Conservation (phyloP, 2,888 invertebrate species). For the Aricia artaxerxes region DNA sequence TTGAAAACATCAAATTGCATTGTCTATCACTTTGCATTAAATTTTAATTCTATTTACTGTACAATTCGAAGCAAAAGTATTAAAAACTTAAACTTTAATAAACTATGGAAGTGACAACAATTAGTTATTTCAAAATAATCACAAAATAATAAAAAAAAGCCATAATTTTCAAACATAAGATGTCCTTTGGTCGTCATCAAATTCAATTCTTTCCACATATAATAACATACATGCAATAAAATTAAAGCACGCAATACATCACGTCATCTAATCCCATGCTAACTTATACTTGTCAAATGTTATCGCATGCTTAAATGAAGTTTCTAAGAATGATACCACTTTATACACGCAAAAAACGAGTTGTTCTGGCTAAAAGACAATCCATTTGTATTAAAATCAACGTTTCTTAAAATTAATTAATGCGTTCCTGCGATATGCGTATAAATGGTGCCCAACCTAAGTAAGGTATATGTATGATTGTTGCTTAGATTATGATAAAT, state of each 20-base stretch:
- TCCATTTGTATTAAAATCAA: neutral
- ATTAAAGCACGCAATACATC: neutral
- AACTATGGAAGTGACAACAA: too few species aligned
- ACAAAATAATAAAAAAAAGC: too few species aligned
- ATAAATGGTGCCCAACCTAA: conserved; percentile 4
- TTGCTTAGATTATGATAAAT: conserved; percentile 26
- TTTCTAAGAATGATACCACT: neutral
- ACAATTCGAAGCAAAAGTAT: too few species aligned
- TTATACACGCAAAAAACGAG: neutral
- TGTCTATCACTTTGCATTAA: too few species aligned
- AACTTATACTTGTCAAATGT: neutral
- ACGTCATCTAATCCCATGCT: neutral
- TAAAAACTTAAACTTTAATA: too few species aligned
- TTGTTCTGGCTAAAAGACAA: conserved; percentile 1
- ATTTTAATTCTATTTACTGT: too few species aligned
- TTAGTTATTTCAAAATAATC: too few species aligned
- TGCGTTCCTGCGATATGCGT: neutral
- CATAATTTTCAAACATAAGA: too few species aligned
- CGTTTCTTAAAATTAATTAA: conserved; percentile 6
- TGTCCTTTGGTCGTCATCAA: too few species aligned
- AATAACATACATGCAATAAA: too few species aligned
- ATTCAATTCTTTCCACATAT: too few species aligned
- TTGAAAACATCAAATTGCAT: too few species aligned
- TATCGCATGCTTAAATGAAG: neutral
- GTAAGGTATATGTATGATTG: conserved; percentile 24